Base-by-base conservation (phyloP, 2,797 vertebrate species). In the Schizopygopsis malacanthus region DNA sequence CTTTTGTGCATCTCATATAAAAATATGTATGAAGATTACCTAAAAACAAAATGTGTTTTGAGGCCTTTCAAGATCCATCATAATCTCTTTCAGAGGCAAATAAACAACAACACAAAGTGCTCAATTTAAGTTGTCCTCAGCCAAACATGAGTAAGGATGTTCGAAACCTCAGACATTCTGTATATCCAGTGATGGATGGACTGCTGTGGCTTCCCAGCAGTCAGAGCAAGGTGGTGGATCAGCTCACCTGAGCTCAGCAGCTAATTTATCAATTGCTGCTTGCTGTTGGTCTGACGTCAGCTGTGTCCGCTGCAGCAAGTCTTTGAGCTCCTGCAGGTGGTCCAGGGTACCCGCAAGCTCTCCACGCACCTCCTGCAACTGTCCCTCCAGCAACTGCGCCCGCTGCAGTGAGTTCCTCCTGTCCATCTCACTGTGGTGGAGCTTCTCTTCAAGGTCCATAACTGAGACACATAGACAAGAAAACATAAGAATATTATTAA, bases 201-300 rank as follows among this genome's bases (percentile, higher is more conserved):
- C 56, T 65, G 80, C 52, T 37, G n/a, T 61, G 16, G 47, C 61
- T 56, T 72, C 54, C 76, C 75, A 79, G 70, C n/a, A 54, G 81
- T 72, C 61, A 20, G n/a, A 52, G 71, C 50, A 16, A 81, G 65
- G 54, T 20, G 61, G 72, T 1, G n/a, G 72, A 22, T 88, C 90
- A 13, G 47, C 94, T 95, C 92, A 98, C 98, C 96, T 96, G 86
- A 98, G 96, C 88, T 97, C 96, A 56, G 93, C 82, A 45, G 95
- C 96, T 65, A 99, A 94, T 90, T 95, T 94, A 70, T 96, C 89
- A 72, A 97, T 92, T 5, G 94, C 92, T 59, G 86, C 87, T 28
- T 96, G 91, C 67, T 93, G 95, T 89, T 98, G 95, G 59, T 98
- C 96, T 76, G 97, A 91, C 28, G 93, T 93, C 82, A 92, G 92